A percentile compares a stretch with the other conserved stretches of the same genome.
phyloP scores from a whole-genome alignment of 2,888 invertebrate genomes.

The Metacarcinus magister region DNA sequence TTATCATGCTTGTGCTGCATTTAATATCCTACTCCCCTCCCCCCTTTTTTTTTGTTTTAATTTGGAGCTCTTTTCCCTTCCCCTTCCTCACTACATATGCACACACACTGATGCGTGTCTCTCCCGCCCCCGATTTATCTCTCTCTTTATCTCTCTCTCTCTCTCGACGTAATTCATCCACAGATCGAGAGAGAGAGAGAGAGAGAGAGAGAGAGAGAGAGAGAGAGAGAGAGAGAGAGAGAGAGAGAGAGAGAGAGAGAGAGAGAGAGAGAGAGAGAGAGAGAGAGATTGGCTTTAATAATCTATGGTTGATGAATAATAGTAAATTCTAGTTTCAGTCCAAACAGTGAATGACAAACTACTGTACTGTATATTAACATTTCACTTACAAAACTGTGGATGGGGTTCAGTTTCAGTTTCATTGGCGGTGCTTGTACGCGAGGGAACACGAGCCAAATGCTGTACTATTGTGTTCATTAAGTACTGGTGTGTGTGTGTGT shows the following conservation, averaged over 20 bases:
- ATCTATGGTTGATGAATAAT: background rate
- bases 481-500: background rate
- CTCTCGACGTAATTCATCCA: background rate
- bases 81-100: background rate
- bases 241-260: slow-evolving; percentile 26
- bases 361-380: background rate
- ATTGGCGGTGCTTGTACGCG: background rate
- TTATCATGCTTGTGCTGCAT: slow-evolving; percentile 26
- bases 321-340: background rate
- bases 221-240: slow-evolving; percentile 26
- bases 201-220: slow-evolving; percentile 26
- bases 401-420: background rate
- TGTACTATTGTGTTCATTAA: background rate
- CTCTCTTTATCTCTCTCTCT: background rate
- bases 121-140: background rate
- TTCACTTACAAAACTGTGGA: background rate
- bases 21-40: slow-evolving; percentile 26
- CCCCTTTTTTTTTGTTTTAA: background rate
- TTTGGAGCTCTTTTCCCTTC: background rate
- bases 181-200: background rate
- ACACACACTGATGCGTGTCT: background rate
- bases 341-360: background rate
- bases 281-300: background rate
- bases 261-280: slow-evolving; percentile 26
- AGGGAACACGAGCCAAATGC: background rate